Evolutionary conservation across 1,140 invertebrate species (phyloP), one percentile per base, ranked within the genome.

Genomic region (Conus ventricosus): DNA sequence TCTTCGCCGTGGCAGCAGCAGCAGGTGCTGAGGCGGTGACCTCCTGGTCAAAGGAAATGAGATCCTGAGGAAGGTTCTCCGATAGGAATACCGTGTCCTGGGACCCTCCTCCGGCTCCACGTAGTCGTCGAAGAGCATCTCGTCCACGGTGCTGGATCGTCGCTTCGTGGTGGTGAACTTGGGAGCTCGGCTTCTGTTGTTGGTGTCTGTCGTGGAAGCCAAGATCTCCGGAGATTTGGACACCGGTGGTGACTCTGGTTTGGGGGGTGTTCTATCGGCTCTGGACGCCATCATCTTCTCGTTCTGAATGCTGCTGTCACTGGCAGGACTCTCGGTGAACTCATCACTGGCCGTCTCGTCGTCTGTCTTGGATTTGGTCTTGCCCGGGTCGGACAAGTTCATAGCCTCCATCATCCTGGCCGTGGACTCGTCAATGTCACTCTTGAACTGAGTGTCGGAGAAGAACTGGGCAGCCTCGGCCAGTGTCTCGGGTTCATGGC

Each of bases 111-210:
- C 91, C 6, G 90, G 87, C 53, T 91, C 90, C 39, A 93, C 91
- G 88, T 94, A 94, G 87, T 94, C 94, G 89, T 94, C 94, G 89
- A 94, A 94, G 51, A 94, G 89, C 93, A 94, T 93, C 90, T 94
- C 94, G 84, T 94, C 94, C 17, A 94, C 92, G 17, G 94, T 94
- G 89, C 94, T 94, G 27, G 94, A 94, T 11, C 94, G 80, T 20
- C 93, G 90, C 83, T 92, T 93, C 15, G 90, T 87, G 15, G 90
- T 89, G 39, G 91, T 90, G 71, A 93, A 90, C 84, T 92, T 93
- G 23, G 93, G 93, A 8, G 92, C 91, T 88, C 90, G 76, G 76
- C 25, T 63, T 63, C 60, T 63, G 60, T 63, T 63, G 60, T 11
- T 76, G 71, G 71, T 25, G 71, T 13, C n/a, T 13, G 71, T 25